Evolutionary conservation across 2,797 vertebrate genomes (phyloP).

Genomic region (Rallus crepitans): DNA sequence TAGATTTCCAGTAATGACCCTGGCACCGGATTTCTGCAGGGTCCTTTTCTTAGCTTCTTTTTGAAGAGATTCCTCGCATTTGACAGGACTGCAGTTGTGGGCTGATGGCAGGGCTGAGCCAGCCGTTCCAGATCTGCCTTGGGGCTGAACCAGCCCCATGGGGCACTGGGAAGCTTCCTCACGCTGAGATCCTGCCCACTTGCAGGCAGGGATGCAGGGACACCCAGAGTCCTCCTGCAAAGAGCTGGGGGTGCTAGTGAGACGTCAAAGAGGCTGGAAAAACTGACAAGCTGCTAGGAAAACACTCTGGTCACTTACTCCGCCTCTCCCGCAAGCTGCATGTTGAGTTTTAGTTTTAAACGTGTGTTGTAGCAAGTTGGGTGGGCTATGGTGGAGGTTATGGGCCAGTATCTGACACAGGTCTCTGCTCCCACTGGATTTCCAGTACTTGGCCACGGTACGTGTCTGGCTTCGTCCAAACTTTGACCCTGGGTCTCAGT

Average conservation of each 20-base stretch:
- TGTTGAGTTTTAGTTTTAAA: neutral
- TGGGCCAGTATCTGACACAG: neutral
- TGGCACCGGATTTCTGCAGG: neutral
- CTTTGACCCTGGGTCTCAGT: neutral
- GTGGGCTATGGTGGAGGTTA: neutral
- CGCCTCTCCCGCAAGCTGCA: neutral
- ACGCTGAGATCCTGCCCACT: fast-evolving
- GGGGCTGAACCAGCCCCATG: fast-evolving
- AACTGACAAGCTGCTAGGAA: neutral
- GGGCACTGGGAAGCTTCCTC: neutral
- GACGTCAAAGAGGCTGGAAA: neutral
- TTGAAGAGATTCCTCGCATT: neutral
- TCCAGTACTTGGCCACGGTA: neutral
- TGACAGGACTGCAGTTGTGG: neutral
- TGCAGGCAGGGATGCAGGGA: neutral
- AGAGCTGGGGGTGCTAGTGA: neutral
- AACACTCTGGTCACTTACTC: neutral
- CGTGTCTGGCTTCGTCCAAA: neutral
- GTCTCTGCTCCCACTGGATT: neutral
- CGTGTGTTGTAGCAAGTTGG: neutral
- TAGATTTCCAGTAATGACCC: neutral
- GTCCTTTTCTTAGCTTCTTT: neutral
- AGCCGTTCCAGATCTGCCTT: neutral
- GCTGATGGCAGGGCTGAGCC: neutral
- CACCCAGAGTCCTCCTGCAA: neutral